Evolutionary conservation across 2,113 vertebrate species (phyloP).

Genomic region (Noturus placidus): DNA sequence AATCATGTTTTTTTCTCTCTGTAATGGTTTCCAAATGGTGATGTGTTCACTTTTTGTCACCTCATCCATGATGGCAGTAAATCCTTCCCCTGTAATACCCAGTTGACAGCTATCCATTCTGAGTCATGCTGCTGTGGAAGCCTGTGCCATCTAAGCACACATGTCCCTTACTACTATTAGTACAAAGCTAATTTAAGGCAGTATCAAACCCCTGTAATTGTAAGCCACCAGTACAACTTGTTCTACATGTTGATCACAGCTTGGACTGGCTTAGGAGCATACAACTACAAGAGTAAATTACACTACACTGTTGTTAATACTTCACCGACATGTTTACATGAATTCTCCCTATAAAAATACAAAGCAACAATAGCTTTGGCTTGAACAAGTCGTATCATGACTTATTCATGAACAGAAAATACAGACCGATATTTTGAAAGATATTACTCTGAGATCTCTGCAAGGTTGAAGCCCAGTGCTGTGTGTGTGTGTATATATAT

Average conservation of each 20-base stretch:
- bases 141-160: neutral
- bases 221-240: neutral
- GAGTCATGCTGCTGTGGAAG: slow-evolving; percentile 43
- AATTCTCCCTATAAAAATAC: slow-evolving; percentile 13
- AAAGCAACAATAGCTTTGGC: neutral
- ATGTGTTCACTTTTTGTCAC: slow-evolving; percentile 48
- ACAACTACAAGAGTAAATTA: neutral
- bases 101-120: slow-evolving; percentile 57
- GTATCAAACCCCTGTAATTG: neutral
- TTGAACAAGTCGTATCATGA: neutral
- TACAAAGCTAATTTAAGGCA: slow-evolving; percentile 1
- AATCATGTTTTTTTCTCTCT: neutral
- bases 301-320: neutral
- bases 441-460: neutral
- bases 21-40: neutral
- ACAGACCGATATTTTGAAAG: neutral
- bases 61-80: slow-evolving; percentile 64
- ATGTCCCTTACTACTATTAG: slow-evolving; percentile 2
- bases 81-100: slow-evolving; percentile 61
- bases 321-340: slow-evolving; percentile 15
- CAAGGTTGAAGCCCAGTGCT: neutral
- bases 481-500: too few relatives aligned
- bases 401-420: neutral
- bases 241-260: neutral
- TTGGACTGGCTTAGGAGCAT: neutral